Conservation (phyloP, 2,888 invertebrate species). For the Campoletis raptor region DNA sequence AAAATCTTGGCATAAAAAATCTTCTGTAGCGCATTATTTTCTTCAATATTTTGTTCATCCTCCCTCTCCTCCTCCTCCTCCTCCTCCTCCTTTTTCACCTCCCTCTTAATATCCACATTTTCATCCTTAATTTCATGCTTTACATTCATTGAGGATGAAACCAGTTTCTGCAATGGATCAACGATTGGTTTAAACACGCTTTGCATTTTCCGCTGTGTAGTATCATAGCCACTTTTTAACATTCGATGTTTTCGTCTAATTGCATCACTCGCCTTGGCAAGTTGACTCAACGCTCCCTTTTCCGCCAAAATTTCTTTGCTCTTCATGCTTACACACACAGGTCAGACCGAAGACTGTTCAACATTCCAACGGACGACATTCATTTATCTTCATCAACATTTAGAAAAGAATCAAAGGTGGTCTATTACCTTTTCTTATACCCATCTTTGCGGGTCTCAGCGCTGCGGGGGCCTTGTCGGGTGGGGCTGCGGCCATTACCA, state of each 20-base stretch:
- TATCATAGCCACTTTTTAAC: too few species aligned
- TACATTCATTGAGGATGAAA: not conserved
- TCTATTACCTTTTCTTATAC: not conserved
- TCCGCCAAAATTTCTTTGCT: too few species aligned
- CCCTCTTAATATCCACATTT: not conserved
- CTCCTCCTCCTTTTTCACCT: not conserved
- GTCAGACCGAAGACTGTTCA: too few species aligned
- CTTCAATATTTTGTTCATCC: not conserved
- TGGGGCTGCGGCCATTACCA: not conserved
- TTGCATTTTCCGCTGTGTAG: too few species aligned
- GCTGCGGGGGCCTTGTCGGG: not conserved
- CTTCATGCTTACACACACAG: too few species aligned
- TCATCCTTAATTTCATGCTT: not conserved
- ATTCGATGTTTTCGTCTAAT: conserved; percentile 1
- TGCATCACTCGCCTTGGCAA: not conserved
- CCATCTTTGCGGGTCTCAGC: not conserved
- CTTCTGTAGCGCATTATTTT: too few species aligned
- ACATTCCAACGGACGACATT: too few species aligned
- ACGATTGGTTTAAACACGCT: too few species aligned
- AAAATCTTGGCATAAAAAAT: too few species aligned
- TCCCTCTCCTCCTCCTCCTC: not conserved
- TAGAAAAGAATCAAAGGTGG: not conserved
- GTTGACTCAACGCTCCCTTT: not conserved
- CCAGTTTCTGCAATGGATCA: not conserved
- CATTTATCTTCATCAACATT: not conserved